Evolutionary conservation across 2,888 invertebrate genomes (phyloP).

Genomic region (Heliothis peltigera): DNA sequence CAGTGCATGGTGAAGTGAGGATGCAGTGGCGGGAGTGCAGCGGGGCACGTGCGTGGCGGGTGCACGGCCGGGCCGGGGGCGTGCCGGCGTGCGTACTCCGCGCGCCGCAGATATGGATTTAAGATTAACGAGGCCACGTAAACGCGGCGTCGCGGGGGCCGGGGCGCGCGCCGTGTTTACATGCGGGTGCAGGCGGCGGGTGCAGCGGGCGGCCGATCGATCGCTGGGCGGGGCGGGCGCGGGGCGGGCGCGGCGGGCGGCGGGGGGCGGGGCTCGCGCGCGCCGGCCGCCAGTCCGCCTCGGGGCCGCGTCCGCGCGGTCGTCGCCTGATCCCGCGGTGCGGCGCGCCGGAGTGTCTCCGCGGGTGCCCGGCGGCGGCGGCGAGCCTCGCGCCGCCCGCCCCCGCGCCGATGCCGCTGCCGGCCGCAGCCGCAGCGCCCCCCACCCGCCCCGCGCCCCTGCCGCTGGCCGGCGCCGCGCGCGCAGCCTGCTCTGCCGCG

Average conservation of each 20-base stretch:
- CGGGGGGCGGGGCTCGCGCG: slow-evolving; percentile 75
- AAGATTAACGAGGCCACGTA: slow-evolving; percentile 86
- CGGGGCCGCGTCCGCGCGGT: slow-evolving; percentile 88
- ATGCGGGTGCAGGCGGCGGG: slow-evolving; percentile 88
- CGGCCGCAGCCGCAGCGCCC: slow-evolving; percentile 77
- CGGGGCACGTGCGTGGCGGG: slow-evolving; percentile 47
- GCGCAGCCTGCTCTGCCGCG: slow-evolving; percentile 79
- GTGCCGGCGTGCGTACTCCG: slow-evolving; percentile 71
- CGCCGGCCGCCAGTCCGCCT: slow-evolving; percentile 84
- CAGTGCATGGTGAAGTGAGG: slow-evolving; percentile 16
- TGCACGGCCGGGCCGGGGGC: slow-evolving; percentile 65
- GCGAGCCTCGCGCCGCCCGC: slow-evolving; percentile 88
- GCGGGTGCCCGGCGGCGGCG: slow-evolving; percentile 87
- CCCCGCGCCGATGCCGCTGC: slow-evolving; percentile 88
- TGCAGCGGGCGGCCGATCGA: slow-evolving; percentile 86
- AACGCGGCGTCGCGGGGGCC: slow-evolving; percentile 78
- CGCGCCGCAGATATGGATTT: slow-evolving; percentile 84
- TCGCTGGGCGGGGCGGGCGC: slow-evolving; percentile 81
- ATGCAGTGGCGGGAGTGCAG: slow-evolving; percentile 25
- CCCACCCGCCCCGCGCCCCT: slow-evolving; percentile 69
- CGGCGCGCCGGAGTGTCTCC: slow-evolving; percentile 87
- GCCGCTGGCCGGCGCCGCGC: slow-evolving; percentile 85
- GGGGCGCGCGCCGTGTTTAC: slow-evolving; percentile 91
- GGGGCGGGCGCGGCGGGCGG: slow-evolving; percentile 71
- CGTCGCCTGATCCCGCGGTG: slow-evolving; percentile 84